A percentile compares a stretch with the other conserved stretches of the same genome.
Evolutionary conservation across 1,140 invertebrate genomes (phyloP).

Genomic region (Paraescarpia echinospica): DNA sequence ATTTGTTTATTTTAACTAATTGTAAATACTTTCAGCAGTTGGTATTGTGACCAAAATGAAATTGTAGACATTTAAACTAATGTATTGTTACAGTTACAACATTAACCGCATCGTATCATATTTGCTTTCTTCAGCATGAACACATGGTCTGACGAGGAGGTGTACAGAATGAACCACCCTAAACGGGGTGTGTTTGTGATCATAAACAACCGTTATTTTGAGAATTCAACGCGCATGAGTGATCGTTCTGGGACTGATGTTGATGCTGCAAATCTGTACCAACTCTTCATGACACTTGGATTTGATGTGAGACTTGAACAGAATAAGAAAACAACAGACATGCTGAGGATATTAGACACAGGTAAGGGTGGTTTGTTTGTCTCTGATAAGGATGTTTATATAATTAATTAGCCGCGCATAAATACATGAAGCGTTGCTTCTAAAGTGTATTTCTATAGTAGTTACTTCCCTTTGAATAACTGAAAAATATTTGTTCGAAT

Average conservation of each 20-base stretch:
- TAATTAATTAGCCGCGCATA: no score
- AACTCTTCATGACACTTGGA: constrained; percentile 66
- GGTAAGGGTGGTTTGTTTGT: neutral
- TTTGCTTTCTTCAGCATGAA: neutral
- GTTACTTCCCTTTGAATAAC: no score
- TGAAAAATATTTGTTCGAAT: no score
- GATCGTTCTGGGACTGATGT: constrained; percentile 73
- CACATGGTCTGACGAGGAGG: neutral
- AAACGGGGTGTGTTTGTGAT: constrained; percentile 81
- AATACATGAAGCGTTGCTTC: no score
- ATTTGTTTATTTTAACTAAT: no score
- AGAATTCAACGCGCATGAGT: constrained; percentile 61
- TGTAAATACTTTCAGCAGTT: no score
- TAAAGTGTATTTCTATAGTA: no score
- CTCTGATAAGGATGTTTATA: no score
- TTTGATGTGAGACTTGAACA: constrained; percentile 67
- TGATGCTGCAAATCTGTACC: constrained; percentile 58
- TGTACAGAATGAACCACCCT: constrained; percentile 84
- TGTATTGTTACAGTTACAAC: no score
- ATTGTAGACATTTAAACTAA: no score
- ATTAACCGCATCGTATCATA: neutral
- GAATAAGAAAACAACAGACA: neutral
- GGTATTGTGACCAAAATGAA: no score
- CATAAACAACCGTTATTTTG: constrained; percentile 79
- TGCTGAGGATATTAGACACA: neutral